Evolutionary conservation across 2,113 vertebrate species (phyloP).

Genomic region (Tyto alba): DNA sequence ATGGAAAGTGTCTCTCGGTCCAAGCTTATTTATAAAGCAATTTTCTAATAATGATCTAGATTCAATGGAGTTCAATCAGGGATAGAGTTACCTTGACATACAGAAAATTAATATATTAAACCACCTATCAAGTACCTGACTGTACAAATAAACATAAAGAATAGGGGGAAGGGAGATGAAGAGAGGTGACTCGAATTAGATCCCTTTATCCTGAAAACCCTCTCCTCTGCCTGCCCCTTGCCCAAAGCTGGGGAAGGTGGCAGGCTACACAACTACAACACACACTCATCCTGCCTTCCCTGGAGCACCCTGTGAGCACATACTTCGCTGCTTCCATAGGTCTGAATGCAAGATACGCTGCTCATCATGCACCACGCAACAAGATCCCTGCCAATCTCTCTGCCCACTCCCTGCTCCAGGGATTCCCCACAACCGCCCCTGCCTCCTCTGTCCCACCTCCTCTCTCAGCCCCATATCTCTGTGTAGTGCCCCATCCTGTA

Average conservation of each 20-base stretch:
- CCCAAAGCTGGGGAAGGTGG: background rate
- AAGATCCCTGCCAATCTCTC: rapidly evolving
- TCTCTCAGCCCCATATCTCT: background rate
- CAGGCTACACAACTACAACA: background rate
- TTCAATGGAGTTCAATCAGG: constrained; percentile 7
- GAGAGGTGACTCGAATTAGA: background rate
- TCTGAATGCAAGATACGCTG: background rate
- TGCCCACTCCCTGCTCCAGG: background rate
- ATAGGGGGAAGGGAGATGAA: background rate
- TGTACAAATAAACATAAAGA: background rate
- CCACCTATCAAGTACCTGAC: background rate
- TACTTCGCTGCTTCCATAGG: background rate
- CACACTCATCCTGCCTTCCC: background rate
- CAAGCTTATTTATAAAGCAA: constrained; percentile 45
- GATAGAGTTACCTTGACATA: background rate
- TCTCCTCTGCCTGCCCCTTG: background rate
- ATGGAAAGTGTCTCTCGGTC: constrained; percentile 17
- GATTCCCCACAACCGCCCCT: background rate
- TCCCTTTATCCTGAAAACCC: background rate
- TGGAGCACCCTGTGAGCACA: background rate
- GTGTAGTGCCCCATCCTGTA: background rate
- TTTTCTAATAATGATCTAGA: constrained; percentile 42
- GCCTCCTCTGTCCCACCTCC: background rate
- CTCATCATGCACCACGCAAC: background rate
- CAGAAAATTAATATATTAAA: constrained; percentile 20